Percentiles rank a stretch among this genome's conserved stretches.
phyloP scores from a whole-genome alignment of 2,797 vertebrate species.

The Lycodopsis pacificus region DNA sequence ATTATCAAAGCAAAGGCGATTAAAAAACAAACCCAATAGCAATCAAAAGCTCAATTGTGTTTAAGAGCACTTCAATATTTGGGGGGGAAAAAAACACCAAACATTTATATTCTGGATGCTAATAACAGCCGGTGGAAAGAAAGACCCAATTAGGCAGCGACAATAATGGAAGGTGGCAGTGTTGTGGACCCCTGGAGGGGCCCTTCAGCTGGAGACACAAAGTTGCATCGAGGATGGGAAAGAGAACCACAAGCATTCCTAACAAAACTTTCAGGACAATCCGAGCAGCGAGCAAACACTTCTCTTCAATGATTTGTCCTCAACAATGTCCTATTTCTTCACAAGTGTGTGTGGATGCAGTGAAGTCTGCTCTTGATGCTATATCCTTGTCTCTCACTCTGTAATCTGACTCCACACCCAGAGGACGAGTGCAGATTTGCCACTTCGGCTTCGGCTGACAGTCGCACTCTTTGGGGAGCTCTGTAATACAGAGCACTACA shows the following conservation, averaged over 20 bases:
- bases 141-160: slow-evolving; percentile 50
- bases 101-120: slow-evolving; percentile 8
- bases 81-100: not conserved
- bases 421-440: slow-evolving; percentile 40
- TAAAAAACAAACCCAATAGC: not conserved
- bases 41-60: slow-evolving; percentile 6
- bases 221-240: not conserved
- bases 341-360: not conserved
- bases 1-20: slow-evolving; percentile 8
- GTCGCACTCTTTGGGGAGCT: slow-evolving; percentile 51
- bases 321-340: slow-evolving; percentile 12
- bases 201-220: slow-evolving; percentile 22
- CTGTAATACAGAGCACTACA: slow-evolving; percentile 10
- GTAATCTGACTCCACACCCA: slow-evolving; percentile 45
- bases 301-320: slow-evolving; percentile 1
- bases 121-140: slow-evolving; percentile 20
- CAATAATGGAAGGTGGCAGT: slow-evolving; percentile 45
- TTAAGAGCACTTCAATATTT: slow-evolving; percentile 1
- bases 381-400: slow-evolving; percentile 20
- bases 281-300: not conserved
- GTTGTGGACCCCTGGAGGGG: slow-evolving; percentile 29
- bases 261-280: slow-evolving; percentile 4
- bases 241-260: not conserved
- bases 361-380: not conserved
- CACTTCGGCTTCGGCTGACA: slow-evolving; percentile 47